These are phyloP conservation scores for Psilanteris sp. DNA, from an alignment of 1,140 invertebrate genomes.

Conservation along the genomic window DNA sequence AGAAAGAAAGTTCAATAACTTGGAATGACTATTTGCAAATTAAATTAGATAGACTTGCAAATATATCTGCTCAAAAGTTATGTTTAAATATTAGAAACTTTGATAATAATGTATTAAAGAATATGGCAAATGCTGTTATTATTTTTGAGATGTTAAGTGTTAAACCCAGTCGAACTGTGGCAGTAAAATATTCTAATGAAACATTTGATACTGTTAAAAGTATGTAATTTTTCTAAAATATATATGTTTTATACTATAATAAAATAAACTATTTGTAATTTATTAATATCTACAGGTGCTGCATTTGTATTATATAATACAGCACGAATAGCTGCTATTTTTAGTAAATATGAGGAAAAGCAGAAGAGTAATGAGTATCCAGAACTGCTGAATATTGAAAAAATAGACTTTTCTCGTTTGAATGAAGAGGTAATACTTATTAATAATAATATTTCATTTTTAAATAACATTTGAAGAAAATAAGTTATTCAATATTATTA, in stretches of 20 bases:
- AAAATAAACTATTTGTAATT: no score
- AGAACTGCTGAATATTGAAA: slow-evolving; percentile 78
- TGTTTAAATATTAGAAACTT: slow-evolving; percentile 50
- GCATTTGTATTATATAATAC: slow-evolving; percentile 87
- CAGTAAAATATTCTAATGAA: slow-evolving; percentile 73
- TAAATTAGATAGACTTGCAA: slow-evolving; percentile 64
- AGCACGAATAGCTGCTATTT: slow-evolving; percentile 83
- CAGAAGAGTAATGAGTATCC: slow-evolving; percentile 80
- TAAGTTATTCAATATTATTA: no score
- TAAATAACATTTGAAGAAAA: no score
- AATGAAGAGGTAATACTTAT: slow-evolving; percentile 82
- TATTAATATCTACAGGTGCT: slow-evolving; percentile 82
- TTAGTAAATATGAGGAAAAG: slow-evolving; percentile 82
- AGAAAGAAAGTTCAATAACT: slow-evolving; percentile 76
- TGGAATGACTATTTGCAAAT: slow-evolving; percentile 72
- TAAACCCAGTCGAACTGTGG: slow-evolving; percentile 80
- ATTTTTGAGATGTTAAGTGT: slow-evolving; percentile 84
- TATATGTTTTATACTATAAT: no score
- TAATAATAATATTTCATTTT: no score
- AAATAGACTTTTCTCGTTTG: slow-evolving; percentile 82
- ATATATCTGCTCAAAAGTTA: slow-evolving; percentile 77
- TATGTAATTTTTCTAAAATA: no score
- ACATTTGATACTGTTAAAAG: slow-evolving; percentile 19
- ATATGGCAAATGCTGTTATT: slow-evolving; percentile 82
- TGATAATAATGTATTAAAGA: slow-evolving; percentile 67